phyloP scores from a whole-genome alignment of 2,797 vertebrate genomes.

The Strix occidentalis region DNA sequence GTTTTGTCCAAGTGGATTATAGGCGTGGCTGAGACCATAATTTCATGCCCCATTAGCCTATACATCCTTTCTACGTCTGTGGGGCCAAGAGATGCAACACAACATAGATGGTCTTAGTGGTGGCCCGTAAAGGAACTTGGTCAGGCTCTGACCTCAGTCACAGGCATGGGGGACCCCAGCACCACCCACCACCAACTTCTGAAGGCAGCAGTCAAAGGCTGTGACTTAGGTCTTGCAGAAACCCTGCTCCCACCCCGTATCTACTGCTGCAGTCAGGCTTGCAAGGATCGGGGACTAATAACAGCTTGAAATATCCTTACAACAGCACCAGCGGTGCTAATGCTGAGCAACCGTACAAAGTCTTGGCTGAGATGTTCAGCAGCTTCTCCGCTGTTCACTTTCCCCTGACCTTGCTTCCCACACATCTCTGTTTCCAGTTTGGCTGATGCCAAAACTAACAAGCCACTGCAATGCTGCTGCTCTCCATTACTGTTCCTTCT shows the following conservation, averaged over 20 bases:
- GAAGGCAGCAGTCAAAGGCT: not conserved
- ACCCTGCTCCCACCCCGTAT: not conserved
- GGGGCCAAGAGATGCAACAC: not conserved
- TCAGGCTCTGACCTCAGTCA: not conserved
- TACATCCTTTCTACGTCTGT: not conserved
- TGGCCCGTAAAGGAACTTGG: rapidly evolving
- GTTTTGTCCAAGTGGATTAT: not conserved
- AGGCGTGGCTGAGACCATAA: not conserved
- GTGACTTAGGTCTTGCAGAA: not conserved
- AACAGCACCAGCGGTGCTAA: not conserved
- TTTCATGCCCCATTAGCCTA: not conserved
- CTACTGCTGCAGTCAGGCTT: not conserved
- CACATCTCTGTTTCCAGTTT: not conserved
- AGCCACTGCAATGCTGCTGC: not conserved
- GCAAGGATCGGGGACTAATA: not conserved
- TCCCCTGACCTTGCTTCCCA: not conserved
- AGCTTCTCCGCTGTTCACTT: not conserved
- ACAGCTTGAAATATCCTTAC: not conserved
- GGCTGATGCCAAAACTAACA: not conserved
- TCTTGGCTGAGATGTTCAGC: not conserved
- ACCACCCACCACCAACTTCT: not conserved
- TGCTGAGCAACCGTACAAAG: not conserved
- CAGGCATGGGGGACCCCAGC: not conserved
- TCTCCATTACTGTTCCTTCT: not conserved
- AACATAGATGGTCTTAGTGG: not conserved